Percentiles rank a stretch among this genome's conserved stretches.
phyloP scores from a whole-genome alignment of 2,888 invertebrate species.

The Protodeltote pygarga region DNA sequence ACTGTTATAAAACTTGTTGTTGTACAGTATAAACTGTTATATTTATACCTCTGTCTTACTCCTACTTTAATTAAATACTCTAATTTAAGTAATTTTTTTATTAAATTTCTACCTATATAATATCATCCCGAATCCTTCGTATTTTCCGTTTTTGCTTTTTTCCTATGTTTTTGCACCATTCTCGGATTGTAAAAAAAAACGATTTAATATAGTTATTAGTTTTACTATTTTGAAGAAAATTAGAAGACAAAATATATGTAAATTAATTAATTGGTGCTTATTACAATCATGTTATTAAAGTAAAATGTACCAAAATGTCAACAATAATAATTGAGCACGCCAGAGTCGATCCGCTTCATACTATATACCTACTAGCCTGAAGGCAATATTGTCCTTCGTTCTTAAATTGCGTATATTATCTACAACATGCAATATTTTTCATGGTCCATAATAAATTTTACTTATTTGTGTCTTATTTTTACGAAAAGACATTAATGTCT shows the following conservation, averaged over 20 bases:
- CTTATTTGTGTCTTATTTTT: constrained; percentile 54
- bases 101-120: no score
- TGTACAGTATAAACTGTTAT: no score
- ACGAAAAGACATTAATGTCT: constrained; percentile 42
- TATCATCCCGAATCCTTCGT: no score
- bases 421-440: constrained; percentile 74
- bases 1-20: no score
- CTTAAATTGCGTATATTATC: constrained; percentile 61
- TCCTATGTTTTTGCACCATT: no score
- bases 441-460: constrained; percentile 69
- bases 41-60: no score
- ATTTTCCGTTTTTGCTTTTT: no score
- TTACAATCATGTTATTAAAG: no score
- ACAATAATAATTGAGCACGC: constrained; percentile 23
- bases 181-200: no score
- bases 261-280: constrained; percentile 7
- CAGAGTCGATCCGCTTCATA: constrained; percentile 43
- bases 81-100: no score
- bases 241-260: not conserved
- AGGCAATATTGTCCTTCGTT: constrained; percentile 71
- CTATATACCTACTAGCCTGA: constrained; percentile 68
- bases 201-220: not conserved
- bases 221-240: not conserved
- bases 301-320: no score
- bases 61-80: no score